These are phyloP conservation scores for Merluccius polli DNA, from an alignment of 2,797 vertebrate genomes.

Conservation along the genomic window DNA sequence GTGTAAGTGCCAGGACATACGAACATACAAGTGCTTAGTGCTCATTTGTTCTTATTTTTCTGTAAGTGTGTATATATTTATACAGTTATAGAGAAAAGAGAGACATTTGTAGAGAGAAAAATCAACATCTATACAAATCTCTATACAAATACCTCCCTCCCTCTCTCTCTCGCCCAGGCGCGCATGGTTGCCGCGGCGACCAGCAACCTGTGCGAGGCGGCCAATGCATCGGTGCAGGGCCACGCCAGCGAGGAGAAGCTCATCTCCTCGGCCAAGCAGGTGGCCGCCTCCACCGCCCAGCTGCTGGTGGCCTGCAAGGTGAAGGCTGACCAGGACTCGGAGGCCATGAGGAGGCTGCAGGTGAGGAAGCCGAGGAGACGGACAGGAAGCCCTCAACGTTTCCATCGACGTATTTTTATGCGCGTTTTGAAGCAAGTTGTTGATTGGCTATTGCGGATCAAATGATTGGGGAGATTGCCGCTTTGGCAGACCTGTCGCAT, in stretches of 20 bases:
- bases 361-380: slow-evolving; percentile 66
- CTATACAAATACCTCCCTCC: not conserved
- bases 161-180: slow-evolving; percentile 64
- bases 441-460: too few species aligned
- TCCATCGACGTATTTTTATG: too few species aligned
- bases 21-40: too few species aligned
- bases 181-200: slow-evolving; percentile 89
- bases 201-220: slow-evolving; percentile 87
- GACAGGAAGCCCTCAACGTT: too few species aligned
- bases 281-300: slow-evolving; percentile 87
- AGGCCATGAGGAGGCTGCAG: slow-evolving; percentile 89
- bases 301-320: slow-evolving; percentile 89
- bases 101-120: not conserved
- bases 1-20: too few species aligned
- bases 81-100: not conserved
- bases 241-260: slow-evolving; percentile 89
- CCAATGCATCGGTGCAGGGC: slow-evolving; percentile 86
- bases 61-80: not conserved
- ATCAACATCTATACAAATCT: too few species aligned
- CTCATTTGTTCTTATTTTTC: too few species aligned
- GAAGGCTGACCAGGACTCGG: slow-evolving; percentile 87
- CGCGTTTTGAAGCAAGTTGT: too few species aligned
- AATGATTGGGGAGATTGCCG: too few species aligned
- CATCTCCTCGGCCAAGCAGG: slow-evolving; percentile 89
- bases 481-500: not conserved